Evolutionary conservation across 1,140 invertebrate genomes (phyloP).

Genomic region (Euura saliciscinereae): DNA sequence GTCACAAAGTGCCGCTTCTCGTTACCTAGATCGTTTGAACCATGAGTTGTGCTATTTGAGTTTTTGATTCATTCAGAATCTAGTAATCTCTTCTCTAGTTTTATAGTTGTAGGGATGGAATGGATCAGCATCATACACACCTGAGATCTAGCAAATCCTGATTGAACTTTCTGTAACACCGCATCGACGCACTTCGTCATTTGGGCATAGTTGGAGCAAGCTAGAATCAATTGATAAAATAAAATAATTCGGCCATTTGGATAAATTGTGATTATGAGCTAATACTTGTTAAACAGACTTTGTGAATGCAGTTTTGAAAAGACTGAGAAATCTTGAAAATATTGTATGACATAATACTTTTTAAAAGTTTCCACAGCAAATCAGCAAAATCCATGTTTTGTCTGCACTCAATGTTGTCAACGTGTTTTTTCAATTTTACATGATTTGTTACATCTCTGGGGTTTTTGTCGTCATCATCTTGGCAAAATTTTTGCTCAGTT

Average conservation of each 20-base stretch:
- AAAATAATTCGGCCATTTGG: slow-evolving; percentile 11
- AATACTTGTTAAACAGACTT: neutral
- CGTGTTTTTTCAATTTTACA: slow-evolving; percentile 31
- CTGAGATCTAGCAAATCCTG: slow-evolving; percentile 23
- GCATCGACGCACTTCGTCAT: slow-evolving; percentile 39
- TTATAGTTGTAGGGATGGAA: no score
- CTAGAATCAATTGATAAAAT: slow-evolving; percentile 18
- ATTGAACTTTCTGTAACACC: slow-evolving; percentile 36
- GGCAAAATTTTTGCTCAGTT: slow-evolving; percentile 24
- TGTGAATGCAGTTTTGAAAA: neutral
- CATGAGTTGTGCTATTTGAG: no score
- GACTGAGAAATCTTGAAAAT: neutral
- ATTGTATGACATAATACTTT: slow-evolving; percentile 26
- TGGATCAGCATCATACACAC: slow-evolving; percentile 14
- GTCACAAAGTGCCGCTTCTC: no score
- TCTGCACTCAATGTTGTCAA: slow-evolving; percentile 33
- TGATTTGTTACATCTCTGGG: slow-evolving; percentile 18
- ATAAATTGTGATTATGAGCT: slow-evolving; percentile 20
- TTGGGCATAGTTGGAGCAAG: slow-evolving; percentile 29
- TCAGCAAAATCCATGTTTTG: slow-evolving; percentile 48
- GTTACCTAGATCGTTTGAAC: no score
- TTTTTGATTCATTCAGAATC: no score
- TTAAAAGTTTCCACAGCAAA: slow-evolving; percentile 47
- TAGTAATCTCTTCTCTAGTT: no score
- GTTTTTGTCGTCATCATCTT: slow-evolving; percentile 13